phyloP scores from a whole-genome alignment of 2,797 vertebrate genomes.

The Psittacula echo region DNA sequence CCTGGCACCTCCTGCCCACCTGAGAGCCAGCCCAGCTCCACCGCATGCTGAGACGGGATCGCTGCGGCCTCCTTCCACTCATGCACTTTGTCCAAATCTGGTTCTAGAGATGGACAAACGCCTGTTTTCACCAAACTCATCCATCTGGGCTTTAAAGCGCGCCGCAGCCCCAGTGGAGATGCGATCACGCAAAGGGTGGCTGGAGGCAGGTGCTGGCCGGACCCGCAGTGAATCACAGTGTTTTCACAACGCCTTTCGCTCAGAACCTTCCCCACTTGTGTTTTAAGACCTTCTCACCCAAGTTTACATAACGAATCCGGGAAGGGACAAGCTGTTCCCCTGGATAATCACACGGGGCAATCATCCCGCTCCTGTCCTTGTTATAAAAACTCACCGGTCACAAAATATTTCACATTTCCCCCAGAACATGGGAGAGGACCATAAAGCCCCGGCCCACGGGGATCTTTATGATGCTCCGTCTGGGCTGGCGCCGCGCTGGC shows the following conservation, averaged over 20 bases:
- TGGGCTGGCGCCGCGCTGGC: accelerated
- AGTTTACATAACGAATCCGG: constrained; percentile 36
- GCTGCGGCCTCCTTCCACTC: neutral
- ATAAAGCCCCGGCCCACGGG: neutral
- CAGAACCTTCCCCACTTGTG: neutral
- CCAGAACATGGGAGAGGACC: neutral
- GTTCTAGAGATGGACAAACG: neutral
- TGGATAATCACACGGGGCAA: neutral
- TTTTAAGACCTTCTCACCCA: constrained; percentile 57
- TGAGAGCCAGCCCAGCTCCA: neutral
- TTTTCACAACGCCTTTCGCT: neutral
- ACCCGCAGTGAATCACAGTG: constrained; percentile 25
- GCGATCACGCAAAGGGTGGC: accelerated
- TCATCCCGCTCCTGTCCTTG: neutral
- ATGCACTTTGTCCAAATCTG: accelerated
- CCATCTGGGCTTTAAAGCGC: accelerated
- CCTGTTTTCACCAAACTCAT: accelerated
- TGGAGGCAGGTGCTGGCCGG: accelerated
- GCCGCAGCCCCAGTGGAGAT: accelerated
- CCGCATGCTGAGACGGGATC: accelerated
- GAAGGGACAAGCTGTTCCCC: constrained; percentile 42
- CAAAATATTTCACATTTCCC: constrained; percentile 38
- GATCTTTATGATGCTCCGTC: neutral
- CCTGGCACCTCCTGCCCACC: neutral
- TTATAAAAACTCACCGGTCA: constrained; percentile 14